Evolutionary conservation across 2,888 invertebrate genomes (phyloP), one percentile per base, ranked within the genome.

Genomic region (Slavum lentiscoides): DNA sequence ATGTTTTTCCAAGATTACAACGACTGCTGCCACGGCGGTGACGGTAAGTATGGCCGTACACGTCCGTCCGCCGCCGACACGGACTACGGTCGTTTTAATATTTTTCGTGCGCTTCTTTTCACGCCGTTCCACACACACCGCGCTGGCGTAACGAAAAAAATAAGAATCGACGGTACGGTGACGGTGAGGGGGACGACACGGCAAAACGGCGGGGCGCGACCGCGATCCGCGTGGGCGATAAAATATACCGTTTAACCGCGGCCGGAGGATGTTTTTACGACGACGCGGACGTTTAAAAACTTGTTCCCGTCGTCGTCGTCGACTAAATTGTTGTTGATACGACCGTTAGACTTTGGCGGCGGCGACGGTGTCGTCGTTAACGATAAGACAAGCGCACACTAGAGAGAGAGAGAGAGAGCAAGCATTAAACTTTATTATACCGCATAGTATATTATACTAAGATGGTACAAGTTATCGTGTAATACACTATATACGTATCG

Each of bases 271-370:
- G 7, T 59, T 72, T 72, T 72, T 43, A 49, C 37, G 37, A 68
- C 68, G 37, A 53, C 67, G n/a, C n/a, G n/a, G 58, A 72, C 30
- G 43, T 61, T 73, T 73, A 61, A 73, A 61, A 73, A 73, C 73
- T 73, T 49, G 61, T 73, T 43, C 59, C 8, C 43, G 72, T 70
- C 70, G 39, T 30, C 73, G 23, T 15, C 43, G 72, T 70, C 70
- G 39, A 49, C 73, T 49, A 73, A 73, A 73, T 61, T 73, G 61
- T 73, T 73, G 59, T 59, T 61, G 61, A 30, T 69, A 69, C 61
- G 73, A 49, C 49, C 49, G 70, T 59, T 59, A 39, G 55, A 69
- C 69, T 55, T 69, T 2, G 59, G 72, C 39, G 59, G 6, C 70
- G n/a, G 39, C 39, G n/a, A 21, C 21, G 67, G n/a, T 30, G 15